A percentile compares a stretch with the other conserved stretches of the same genome.
These are phyloP conservation scores for Drosophila guanche DNA, from an alignment of 1,140 invertebrate genomes.

Conservation along the genomic window DNA sequence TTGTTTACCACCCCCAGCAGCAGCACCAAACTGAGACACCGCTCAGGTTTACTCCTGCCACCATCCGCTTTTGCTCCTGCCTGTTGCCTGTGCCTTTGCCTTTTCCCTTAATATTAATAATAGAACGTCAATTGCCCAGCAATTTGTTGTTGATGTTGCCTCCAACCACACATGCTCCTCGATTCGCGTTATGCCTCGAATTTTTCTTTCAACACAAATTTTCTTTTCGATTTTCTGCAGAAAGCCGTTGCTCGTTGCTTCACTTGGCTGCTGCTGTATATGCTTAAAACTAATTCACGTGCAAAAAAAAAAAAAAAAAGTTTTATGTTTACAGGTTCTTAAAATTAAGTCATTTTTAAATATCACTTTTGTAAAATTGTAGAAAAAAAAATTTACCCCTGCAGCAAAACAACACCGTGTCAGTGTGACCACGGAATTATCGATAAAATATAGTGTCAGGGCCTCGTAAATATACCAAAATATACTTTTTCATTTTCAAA, in stretches of 20 bases:
- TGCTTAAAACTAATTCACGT: slow-evolving; percentile 69
- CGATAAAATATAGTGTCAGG: too few species aligned
- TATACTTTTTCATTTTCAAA: too few species aligned
- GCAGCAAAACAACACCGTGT: slow-evolving; percentile 21
- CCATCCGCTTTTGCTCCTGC: background rate
- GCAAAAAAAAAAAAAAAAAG: slow-evolving; percentile 68
- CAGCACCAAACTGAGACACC: slow-evolving; percentile 20
- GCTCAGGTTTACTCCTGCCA: background rate
- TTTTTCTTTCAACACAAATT: slow-evolving; percentile 30
- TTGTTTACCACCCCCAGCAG: slow-evolving; percentile 44
- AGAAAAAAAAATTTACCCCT: slow-evolving; percentile 65
- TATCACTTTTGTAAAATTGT: slow-evolving; percentile 21
- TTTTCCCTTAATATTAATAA: background rate
- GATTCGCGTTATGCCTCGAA: slow-evolving; percentile 19
- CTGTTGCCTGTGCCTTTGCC: background rate
- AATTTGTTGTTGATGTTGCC: slow-evolving; percentile 1
- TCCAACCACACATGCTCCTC: slow-evolving; percentile 10
- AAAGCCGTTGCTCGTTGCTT: slow-evolving; percentile 77
- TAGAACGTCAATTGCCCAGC: slow-evolving; percentile 8
- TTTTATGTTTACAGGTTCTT: slow-evolving; percentile 35
- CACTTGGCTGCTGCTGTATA: slow-evolving; percentile 54
- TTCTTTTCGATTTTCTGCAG: slow-evolving; percentile 30
- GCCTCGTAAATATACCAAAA: too few species aligned
- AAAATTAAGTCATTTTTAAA: slow-evolving; percentile 60
- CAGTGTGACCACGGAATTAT: slow-evolving; percentile 4